These are phyloP conservation scores for Cheilosia impressa DNA, from an alignment of 2,888 invertebrate genomes.

Conservation along the genomic window DNA sequence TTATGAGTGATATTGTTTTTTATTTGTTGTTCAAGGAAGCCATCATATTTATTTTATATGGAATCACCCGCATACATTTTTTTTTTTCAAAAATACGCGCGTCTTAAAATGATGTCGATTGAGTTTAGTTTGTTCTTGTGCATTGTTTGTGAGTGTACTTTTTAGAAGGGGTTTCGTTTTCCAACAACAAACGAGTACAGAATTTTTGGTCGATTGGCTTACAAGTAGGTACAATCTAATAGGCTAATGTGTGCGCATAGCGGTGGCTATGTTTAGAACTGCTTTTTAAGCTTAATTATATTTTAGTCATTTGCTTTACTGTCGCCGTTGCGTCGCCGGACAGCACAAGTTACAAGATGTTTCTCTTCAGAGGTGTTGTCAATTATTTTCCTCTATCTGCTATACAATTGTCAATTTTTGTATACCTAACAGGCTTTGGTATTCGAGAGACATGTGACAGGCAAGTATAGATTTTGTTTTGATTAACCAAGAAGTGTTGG, in stretches of 20 bases:
- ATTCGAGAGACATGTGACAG: no score
- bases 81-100: neutral
- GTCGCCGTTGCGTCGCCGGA: no score
- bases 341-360: no score
- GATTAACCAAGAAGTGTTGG: no score
- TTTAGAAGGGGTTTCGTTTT: constrained; percentile 8
- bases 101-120: neutral
- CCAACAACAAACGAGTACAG: constrained; percentile 1
- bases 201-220: neutral
- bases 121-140: no score
- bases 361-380: no score
- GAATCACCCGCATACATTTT: neutral
- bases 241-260: neutral
- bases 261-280: constrained; percentile 2
- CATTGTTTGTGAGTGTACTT: constrained; percentile 22
- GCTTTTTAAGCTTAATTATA: constrained; percentile 5
- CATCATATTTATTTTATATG: constrained; percentile 5
- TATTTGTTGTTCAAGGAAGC: neutral
- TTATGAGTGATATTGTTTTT: constrained; percentile 6
- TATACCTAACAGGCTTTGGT: no score
- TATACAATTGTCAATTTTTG: no score
- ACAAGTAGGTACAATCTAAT: neutral
- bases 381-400: no score
- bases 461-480: no score
- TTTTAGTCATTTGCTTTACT: neutral